Base-by-base conservation (phyloP, 2,888 invertebrate genomes). In the Ephialtes manifestator region DNA sequence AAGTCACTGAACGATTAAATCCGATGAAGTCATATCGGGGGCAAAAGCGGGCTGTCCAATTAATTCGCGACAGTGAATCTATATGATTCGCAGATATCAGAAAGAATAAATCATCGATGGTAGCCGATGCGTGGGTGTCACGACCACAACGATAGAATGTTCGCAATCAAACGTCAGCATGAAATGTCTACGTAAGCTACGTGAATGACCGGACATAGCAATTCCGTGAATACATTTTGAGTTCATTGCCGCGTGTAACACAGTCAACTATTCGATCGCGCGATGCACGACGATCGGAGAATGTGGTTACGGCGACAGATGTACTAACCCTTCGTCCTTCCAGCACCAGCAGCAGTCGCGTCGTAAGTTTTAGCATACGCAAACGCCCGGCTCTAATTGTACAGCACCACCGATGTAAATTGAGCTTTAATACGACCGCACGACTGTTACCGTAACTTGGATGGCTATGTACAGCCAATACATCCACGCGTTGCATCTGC, bases 381-480 rank as follows among this genome's bases (percentile, higher is more conserved):
- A 48, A 80, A 63, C 67, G 46, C 58, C 71, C 28, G 53, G 82
- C 65, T 75, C 65, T 79, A 85, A 85, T 85, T 85, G 75, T 72
- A 76, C 76, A 46, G 51, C n/a, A 79, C 75, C 79, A 67, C 75
- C 75, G 75, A 85, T 82, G 82, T 82, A 82, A 85, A 85, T 85
- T 85, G 85, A 76, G 85, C 85, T 82, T 82, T 76, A 85, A 85
- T 76, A 82, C 71, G 72, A 82, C 82, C 85, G 53, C 82, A 60
- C 76, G 65, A 71, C 51, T 75, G 60, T 39, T 28, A 18, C 24
- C 53, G 13, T 15, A n/a, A 20, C 55, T 43, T 18, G 43, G 60
- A 24, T 39, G 39, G 7, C 20, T 20, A 18, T 53, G 8, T 63
- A 28, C 28, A 15, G 68, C 51, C 51, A 55, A 79, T 71, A 46